A percentile compares a stretch with the other conserved stretches of the same genome.
Evolutionary conservation across 2,113 vertebrate genomes (phyloP).

Genomic region (Cryptotis parvus): DNA sequence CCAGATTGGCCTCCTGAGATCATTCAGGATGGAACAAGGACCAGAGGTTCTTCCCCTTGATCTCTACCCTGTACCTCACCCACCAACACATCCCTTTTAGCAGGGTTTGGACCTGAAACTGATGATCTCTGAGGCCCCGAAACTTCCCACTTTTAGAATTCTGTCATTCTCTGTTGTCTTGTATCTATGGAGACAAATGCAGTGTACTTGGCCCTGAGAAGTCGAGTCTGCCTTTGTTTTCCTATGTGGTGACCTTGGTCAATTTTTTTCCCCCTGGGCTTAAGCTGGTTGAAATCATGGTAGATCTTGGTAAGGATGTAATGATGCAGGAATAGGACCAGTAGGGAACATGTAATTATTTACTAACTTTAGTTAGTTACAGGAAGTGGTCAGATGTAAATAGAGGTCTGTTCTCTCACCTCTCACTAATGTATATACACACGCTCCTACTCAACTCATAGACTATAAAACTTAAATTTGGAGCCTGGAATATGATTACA

Average conservation of each 20-base stretch:
- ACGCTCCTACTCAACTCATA: neutral
- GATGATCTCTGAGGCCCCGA: slow-evolving; percentile 60
- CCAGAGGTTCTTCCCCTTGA: slow-evolving; percentile 54
- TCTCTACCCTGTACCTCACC: slow-evolving; percentile 7
- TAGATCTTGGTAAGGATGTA: slow-evolving; percentile 65
- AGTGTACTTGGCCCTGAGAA: slow-evolving; percentile 50
- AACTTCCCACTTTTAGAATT: slow-evolving; percentile 57
- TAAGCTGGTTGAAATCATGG: slow-evolving; percentile 55
- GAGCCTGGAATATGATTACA: too few relatives aligned
- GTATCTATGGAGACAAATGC: slow-evolving; percentile 76
- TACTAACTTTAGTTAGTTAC: slow-evolving; percentile 52
- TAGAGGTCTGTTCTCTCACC: neutral
- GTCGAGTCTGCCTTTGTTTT: slow-evolving; percentile 74
- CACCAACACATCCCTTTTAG: neutral
- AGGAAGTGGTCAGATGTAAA: slow-evolving; percentile 52
- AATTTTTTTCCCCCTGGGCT: slow-evolving; percentile 57
- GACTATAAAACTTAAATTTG: neutral
- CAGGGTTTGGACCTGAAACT: slow-evolving; percentile 17
- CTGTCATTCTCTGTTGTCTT: slow-evolving; percentile 70
- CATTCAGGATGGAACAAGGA: slow-evolving; percentile 42
- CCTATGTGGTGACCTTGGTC: slow-evolving; percentile 43
- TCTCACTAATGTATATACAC: neutral
- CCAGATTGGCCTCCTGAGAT: neutral
- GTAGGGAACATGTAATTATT: slow-evolving; percentile 42
- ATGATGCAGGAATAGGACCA: slow-evolving; percentile 19